Conservation (phyloP, 2,888 invertebrate species). For the Meta bourneti region DNA sequence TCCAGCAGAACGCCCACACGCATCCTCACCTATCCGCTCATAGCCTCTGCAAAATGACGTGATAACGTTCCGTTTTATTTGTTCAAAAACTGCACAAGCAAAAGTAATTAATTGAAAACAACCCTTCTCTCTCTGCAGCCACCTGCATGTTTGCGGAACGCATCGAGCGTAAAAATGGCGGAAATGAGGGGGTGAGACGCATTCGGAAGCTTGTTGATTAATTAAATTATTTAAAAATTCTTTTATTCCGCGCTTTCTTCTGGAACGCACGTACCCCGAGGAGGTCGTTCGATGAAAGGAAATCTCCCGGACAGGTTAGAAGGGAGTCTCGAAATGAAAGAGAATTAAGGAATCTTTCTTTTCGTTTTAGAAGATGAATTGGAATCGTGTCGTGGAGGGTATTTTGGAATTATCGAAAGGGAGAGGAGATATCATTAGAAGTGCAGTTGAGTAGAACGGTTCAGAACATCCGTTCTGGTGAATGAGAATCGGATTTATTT, state of each 20-base stretch:
- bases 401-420: background rate
- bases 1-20: no score
- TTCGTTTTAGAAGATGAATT: background rate
- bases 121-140: background rate
- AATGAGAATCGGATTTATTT: background rate
- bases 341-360: background rate
- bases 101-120: constrained; percentile 38
- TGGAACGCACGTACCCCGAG: background rate
- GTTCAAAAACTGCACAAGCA: constrained; percentile 11
- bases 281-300: background rate
- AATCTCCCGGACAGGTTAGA: background rate
- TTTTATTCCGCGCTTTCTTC: background rate
- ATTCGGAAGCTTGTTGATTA: background rate
- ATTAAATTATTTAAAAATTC: constrained; percentile 6
- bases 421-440: background rate
- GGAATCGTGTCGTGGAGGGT: background rate
- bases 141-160: background rate
- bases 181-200: background rate
- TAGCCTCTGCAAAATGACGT: background rate
- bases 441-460: background rate
- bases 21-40: no score
- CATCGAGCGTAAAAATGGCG: background rate
- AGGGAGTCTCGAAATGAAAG: background rate
- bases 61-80: background rate
- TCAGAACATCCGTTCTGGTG: background rate